These are phyloP conservation scores for Anolis carolinensis DNA, from an alignment of 2,113 vertebrate species.

Conservation along the genomic window DNA sequence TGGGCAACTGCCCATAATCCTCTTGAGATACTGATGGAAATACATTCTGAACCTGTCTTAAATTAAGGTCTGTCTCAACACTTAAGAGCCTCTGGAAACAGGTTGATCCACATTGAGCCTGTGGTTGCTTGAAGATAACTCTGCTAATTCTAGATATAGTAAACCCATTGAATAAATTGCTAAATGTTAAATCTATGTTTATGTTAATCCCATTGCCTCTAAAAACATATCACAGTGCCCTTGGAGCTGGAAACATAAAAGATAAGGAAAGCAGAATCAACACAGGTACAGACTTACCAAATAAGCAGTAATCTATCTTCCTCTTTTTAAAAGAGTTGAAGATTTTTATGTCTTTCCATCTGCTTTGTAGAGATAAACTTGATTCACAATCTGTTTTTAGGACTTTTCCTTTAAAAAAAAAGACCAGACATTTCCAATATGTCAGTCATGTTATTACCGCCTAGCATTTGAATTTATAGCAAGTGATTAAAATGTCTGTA, in stretches of 20 bases:
- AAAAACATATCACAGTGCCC: rapidly evolving
- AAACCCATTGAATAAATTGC: no score
- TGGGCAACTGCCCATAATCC: background rate
- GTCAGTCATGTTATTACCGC: slow-evolving; percentile 18
- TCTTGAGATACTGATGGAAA: no score
- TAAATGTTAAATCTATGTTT: background rate
- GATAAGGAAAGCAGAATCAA: background rate
- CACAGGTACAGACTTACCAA: background rate
- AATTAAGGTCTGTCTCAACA: background rate
- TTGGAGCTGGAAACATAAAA: background rate
- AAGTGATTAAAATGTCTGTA: slow-evolving; percentile 40
- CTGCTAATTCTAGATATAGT: no score
- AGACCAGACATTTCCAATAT: slow-evolving; percentile 3
- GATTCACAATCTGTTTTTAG: background rate
- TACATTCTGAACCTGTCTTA: background rate
- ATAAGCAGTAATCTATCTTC: rapidly evolving
- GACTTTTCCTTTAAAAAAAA: background rate
- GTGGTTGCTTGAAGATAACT: background rate
- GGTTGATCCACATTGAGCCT: no score
- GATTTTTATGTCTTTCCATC: background rate
- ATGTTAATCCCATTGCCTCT: background rate
- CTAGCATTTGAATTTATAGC: slow-evolving; percentile 14
- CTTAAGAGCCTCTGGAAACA: background rate
- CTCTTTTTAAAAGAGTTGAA: background rate
- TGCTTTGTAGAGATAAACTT: slow-evolving; percentile 14